A percentile compares a stretch with the other conserved stretches of the same genome.
Evolutionary conservation across 30 jellyfish, hydroid and myxozoan genomes (phyloP).

Genomic region (Phacellophora camtschatica): DNA sequence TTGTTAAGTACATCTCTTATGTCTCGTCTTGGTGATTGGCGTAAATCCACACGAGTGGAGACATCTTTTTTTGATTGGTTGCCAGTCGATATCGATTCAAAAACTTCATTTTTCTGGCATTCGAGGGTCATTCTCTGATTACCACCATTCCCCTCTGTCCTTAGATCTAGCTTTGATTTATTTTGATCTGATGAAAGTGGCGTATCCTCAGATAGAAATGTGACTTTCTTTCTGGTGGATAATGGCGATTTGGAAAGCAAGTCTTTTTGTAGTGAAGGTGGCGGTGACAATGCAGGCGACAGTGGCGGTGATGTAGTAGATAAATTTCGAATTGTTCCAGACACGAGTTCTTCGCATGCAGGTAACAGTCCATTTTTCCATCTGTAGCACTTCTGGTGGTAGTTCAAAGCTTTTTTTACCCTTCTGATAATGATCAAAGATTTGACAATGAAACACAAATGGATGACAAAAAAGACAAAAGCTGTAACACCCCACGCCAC

Average conservation of each 20-base stretch:
- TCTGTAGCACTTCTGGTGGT: conserved; percentile 54
- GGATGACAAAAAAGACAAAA: conserved; percentile 9
- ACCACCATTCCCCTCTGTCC: background rate
- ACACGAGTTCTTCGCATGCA: conserved; percentile 43
- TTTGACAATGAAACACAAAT: conserved; percentile 12
- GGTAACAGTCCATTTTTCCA: conserved; percentile 68
- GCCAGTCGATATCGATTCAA: background rate
- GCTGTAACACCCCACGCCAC: conserved; percentile 32
- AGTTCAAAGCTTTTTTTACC: conserved; percentile 2
- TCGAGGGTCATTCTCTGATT: background rate
- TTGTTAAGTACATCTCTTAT: too few relatives aligned
- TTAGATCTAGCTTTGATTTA: background rate
- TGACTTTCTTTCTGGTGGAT: background rate
- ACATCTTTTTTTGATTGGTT: too few relatives aligned
- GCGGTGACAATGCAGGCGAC: background rate
- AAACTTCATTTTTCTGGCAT: too few relatives aligned
- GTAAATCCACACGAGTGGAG: too few relatives aligned
- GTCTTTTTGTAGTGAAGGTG: background rate
- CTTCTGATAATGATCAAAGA: background rate
- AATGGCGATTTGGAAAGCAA: background rate
- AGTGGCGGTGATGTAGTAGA: background rate
- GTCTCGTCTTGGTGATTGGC: too few relatives aligned
- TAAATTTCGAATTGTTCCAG: conserved; percentile 8
- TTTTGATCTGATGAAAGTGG: background rate
- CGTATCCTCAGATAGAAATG: background rate